Evolutionary conservation across 2,797 vertebrate species (phyloP).

Genomic region (Lepidocolaptes lacrymiger): DNA sequence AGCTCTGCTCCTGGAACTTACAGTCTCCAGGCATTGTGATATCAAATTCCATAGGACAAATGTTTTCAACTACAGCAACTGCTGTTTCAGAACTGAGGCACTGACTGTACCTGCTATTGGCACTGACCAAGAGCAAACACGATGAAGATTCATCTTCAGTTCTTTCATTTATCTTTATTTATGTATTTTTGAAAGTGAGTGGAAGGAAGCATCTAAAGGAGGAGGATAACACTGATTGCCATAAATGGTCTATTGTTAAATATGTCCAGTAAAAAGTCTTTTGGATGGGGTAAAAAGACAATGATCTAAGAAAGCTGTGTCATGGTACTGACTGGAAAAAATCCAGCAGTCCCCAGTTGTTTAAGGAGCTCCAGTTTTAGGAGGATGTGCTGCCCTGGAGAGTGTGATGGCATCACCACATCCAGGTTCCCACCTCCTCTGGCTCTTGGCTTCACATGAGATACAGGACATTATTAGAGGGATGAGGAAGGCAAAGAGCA

Average conservation of each 20-base stretch:
- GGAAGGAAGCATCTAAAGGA: neutral
- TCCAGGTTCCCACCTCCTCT: neutral
- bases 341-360: neutral
- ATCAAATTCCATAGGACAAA: constrained; percentile 12
- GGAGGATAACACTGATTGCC: neutral
- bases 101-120: neutral
- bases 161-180: neutral
- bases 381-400: neutral
- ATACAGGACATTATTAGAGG: neutral
- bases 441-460: neutral
- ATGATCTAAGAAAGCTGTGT: neutral
- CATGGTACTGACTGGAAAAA: neutral
- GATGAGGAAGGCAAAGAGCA: neutral
- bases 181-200: neutral
- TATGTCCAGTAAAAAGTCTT: neutral
- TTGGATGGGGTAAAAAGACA: neutral
- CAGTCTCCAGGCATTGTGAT: neutral
- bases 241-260: neutral
- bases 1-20: neutral
- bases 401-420: neutral
- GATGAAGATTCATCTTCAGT: neutral
- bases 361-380: neutral
- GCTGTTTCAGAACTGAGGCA: neutral
- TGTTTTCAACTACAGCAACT: constrained; percentile 11
- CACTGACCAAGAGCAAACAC: neutral